Percentiles rank a stretch among this genome's conserved stretches.
Conservation (phyloP, 2,113 vertebrate genomes). For the Pseudorasbora parva region DNA sequence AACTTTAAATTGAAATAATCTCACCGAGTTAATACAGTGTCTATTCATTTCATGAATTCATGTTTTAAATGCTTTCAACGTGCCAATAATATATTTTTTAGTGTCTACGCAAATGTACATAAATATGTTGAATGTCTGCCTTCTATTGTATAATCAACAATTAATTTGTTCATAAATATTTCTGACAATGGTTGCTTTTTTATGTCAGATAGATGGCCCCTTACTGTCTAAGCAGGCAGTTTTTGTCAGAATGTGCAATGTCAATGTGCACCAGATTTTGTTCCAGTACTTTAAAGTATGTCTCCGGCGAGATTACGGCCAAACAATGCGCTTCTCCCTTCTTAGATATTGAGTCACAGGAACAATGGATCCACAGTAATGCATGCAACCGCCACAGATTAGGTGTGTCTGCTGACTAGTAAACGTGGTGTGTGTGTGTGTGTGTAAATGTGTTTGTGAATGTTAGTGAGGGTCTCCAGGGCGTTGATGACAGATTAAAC, state of each 20-base stretch:
- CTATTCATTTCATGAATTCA: background rate
- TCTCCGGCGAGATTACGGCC: background rate
- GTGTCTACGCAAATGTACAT: background rate
- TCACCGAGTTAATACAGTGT: background rate
- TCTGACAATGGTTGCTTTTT: background rate
- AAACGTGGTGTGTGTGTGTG: conserved; percentile 52
- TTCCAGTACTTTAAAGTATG: too few species aligned
- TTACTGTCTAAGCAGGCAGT: too few species aligned
- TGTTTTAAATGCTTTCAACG: background rate
- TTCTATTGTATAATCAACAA: background rate
- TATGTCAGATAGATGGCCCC: too few species aligned
- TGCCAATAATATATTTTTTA: background rate
- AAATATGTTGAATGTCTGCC: background rate
- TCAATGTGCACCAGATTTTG: too few species aligned
- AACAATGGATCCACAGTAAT: conserved; percentile 74
- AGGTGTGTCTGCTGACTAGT: conserved; percentile 90
- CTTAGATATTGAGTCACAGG: conserved; percentile 5
- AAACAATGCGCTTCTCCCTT: background rate
- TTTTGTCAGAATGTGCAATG: too few species aligned
- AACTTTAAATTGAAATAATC: too few species aligned
- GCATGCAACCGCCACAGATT: conserved; percentile 82
- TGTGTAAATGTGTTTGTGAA: conserved; percentile 37
- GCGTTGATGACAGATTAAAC: conserved; percentile 97
- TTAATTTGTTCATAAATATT: background rate
- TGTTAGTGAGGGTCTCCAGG: conserved; percentile 84